Base-by-base conservation (phyloP, 2,888 invertebrate species). In the Epinotia ramella region DNA sequence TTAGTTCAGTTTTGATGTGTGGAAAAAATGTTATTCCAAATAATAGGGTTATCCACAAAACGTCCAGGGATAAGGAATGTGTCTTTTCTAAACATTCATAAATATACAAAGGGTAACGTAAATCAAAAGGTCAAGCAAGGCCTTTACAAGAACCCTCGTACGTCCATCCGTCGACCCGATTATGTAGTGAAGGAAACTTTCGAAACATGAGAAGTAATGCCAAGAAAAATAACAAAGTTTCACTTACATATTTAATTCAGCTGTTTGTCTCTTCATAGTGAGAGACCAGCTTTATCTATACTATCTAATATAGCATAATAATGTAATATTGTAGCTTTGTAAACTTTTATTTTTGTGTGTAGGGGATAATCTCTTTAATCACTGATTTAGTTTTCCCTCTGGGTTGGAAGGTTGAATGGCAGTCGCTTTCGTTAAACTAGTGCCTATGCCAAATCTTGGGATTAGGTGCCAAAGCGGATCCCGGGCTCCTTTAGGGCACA, bases 61-160 rank as follows among this genome's bases (percentile, higher is more conserved):
- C 24, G 40, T 62, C n/a, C 20, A 12, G 13, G 67, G 75, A 65
- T 75, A 57, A 69, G 28, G 53, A 56, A 62, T 60, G 60, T 66
- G 56, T 71, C 12, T 73, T 46, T 62, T 71, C 28, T 57, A 67
- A 76, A 40, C 56, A 63, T 63, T 63, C 62, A 67, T 72, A 72
- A 66, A 62, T 53, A 60, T 72, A 72, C 76, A 76, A 76, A 76
- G 76, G 67, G 20, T 40, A 44, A 67, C 71, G 67, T 67, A 72
- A 72, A 75, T 75, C 67, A 71, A 67, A 76, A 68, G 62, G 72
- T 63, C 66, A 67, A 76, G 44, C 20, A 3, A 56, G 60, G 44
- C 33, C 33, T 62, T 67, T 18, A 20, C 28, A 66, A 63, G 24
- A 40, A 60, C 56, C 11, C 46, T 66, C 20, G 62, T 70, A 66